Conservation (phyloP, 2,113 vertebrate genomes). For the Andinoacara biseriatus region DNA sequence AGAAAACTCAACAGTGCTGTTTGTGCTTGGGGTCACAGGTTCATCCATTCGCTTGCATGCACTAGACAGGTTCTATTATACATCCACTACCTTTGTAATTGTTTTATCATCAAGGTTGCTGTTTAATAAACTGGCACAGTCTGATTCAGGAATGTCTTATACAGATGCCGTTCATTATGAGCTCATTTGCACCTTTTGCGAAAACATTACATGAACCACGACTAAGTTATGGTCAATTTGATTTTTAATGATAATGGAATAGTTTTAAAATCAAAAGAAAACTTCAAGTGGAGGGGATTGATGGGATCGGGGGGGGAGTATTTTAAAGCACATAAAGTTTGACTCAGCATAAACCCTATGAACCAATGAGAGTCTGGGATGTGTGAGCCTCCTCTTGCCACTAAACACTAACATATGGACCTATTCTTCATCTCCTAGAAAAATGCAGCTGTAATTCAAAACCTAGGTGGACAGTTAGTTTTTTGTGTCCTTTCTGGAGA, state of each 20-base stretch:
- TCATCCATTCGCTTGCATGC: background rate
- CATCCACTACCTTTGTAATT: background rate
- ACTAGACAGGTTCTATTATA: background rate
- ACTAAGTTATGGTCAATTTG: background rate
- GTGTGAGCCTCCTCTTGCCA: conserved; percentile 72
- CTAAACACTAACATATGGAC: conserved; percentile 74
- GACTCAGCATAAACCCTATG: background rate
- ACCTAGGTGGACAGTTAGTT: background rate
- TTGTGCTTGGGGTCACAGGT: background rate
- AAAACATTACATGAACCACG: background rate
- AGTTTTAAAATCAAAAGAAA: background rate
- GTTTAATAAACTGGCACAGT: background rate
- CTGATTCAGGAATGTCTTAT: background rate
- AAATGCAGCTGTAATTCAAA: conserved; percentile 31
- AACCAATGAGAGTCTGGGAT: conserved; percentile 72
- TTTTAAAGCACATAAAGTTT: conserved; percentile 20
- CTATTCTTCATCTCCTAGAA: conserved; percentile 10
- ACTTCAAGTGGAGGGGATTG: background rate
- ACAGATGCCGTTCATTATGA: background rate
- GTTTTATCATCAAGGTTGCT: background rate
- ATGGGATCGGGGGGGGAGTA: background rate
- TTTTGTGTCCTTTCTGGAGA: background rate
- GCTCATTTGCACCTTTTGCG: background rate
- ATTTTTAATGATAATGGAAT: background rate
- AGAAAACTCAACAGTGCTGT: background rate